phyloP scores from a whole-genome alignment of 2,797 vertebrate species.

The Rousettus madagascariensis region DNA sequence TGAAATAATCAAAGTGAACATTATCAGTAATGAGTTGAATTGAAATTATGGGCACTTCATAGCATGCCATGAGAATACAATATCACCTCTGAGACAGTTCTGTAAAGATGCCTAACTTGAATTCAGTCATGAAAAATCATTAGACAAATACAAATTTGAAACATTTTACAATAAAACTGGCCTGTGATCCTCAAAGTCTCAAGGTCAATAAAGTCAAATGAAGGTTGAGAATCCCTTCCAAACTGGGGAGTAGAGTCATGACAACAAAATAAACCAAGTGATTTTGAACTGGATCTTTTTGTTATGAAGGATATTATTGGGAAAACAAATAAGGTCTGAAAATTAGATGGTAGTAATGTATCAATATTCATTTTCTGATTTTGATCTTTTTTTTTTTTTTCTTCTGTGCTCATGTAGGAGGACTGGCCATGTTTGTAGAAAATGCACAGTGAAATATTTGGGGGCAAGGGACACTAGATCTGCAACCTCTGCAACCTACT shows the following conservation, averaged over 20 bases:
- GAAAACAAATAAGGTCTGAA: neutral
- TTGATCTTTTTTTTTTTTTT: neutral
- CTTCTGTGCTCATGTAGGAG: neutral
- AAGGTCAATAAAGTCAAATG: neutral
- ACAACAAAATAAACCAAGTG: neutral
- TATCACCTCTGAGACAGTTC: neutral
- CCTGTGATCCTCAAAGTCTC: neutral
- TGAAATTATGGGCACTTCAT: neutral
- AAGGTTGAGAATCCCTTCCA: neutral
- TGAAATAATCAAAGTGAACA: neutral
- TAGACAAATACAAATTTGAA: neutral
- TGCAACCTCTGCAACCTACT: neutral
- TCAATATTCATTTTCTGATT: neutral
- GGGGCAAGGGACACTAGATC: neutral
- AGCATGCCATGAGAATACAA: neutral
- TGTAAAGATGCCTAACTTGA: neutral
- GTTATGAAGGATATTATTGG: neutral
- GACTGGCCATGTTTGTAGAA: neutral
- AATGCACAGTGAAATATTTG: neutral
- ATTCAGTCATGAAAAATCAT: neutral
- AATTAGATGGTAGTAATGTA: neutral
- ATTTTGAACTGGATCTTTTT: neutral
- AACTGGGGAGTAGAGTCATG: neutral
- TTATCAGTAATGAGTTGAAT: neutral
- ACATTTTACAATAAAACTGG: neutral